These are phyloP conservation scores for Pseudococcus jackbeardsleyi DNA, from an alignment of 2,888 invertebrate genomes.

Conservation along the genomic window DNA sequence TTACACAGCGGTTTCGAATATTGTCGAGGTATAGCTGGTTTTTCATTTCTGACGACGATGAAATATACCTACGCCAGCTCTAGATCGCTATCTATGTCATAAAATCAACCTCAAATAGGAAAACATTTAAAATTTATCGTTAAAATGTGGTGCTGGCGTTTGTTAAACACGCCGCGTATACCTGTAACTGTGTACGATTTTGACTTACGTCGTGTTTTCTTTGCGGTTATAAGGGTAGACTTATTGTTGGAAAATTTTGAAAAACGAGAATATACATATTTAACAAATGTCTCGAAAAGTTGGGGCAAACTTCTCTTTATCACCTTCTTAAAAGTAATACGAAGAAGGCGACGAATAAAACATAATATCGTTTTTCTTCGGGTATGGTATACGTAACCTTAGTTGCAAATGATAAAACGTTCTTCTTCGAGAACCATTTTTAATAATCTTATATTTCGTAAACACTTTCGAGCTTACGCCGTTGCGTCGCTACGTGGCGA, in stretches of 20 bases:
- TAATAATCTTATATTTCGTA: slow-evolving; percentile 17
- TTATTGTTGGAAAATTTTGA: not conserved
- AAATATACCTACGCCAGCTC: slow-evolving; percentile 16
- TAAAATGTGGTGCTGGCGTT: not conserved
- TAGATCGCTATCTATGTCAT: not conserved
- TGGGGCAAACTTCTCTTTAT: not conserved
- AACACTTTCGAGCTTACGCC: not conserved
- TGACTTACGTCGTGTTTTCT: not conserved
- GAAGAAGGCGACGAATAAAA: not conserved
- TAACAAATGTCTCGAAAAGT: slow-evolving; percentile 36
- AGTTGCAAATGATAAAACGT: slow-evolving; percentile 16
- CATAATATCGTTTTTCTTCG: not conserved
- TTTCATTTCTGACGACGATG: slow-evolving; percentile 16
- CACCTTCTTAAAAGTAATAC: not conserved
- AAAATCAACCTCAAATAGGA: slow-evolving; percentile 12
- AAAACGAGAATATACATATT: not conserved
- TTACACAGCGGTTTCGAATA: not conserved
- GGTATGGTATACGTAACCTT: not conserved
- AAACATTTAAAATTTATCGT: slow-evolving; percentile 25
- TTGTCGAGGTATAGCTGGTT: not conserved
- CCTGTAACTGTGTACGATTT: not conserved
- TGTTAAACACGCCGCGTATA: not conserved
- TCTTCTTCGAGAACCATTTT: not conserved
- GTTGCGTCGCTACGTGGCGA: not conserved
- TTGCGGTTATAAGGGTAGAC: not conserved